Percentiles rank a stretch among this genome's conserved stretches.
phyloP scores from a whole-genome alignment of 2,113 vertebrate genomes.

The Conger conger region DNA sequence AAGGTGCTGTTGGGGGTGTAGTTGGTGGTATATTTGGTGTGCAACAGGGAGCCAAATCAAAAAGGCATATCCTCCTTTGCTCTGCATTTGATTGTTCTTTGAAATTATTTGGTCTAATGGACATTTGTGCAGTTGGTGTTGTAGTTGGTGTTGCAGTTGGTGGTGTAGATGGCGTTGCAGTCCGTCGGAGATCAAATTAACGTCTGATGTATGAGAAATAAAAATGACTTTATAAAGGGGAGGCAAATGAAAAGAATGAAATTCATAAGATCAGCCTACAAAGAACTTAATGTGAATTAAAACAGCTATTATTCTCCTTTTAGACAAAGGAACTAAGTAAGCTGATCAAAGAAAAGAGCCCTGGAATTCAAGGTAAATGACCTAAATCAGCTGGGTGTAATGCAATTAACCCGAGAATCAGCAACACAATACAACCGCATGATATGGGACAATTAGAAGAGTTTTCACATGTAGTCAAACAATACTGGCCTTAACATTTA shows the following conservation, averaged over 20 bases:
- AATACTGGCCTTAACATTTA: no score
- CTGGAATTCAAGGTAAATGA: neutral
- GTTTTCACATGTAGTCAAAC: no score
- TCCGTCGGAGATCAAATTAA: constrained; percentile 20
- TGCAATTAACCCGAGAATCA: neutral
- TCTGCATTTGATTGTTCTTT: no score
- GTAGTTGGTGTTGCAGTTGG: no score
- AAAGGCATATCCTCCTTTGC: no score
- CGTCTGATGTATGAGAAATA: neutral
- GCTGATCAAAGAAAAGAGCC: neutral
- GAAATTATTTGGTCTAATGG: no score
- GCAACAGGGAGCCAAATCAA: no score
- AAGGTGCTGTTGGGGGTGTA: no score
- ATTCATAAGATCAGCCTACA: neutral
- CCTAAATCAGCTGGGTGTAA: neutral
- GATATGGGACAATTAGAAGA: no score
- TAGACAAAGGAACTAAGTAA: constrained; percentile 6
- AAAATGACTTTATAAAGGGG: neutral
- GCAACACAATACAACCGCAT: neutral
- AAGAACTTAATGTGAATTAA: neutral
- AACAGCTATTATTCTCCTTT: neutral
- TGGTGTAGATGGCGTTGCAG: no score
- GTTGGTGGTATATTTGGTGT: no score
- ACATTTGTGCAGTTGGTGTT: no score
- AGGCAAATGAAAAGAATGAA: constrained; percentile 8